Evolutionary conservation across 1,140 invertebrate genomes (phyloP).

Genomic region (Condylostylus longicornis): DNA sequence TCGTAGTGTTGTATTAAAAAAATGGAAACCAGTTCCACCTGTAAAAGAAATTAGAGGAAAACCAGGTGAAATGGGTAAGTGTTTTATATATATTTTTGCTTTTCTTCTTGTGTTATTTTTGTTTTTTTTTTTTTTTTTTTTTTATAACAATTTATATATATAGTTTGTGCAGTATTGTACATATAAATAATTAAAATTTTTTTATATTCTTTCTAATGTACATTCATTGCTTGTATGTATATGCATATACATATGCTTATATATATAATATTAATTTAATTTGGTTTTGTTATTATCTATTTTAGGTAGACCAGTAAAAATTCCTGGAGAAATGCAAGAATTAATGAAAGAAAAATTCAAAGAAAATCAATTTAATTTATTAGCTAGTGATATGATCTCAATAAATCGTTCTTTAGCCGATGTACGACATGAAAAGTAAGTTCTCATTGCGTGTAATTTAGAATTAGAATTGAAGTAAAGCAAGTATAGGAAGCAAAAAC

Average conservation of each 20-base stretch:
- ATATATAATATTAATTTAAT: neutral
- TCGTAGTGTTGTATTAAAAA: constrained; percentile 37
- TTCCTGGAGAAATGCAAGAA: constrained; percentile 67
- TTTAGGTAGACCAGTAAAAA: constrained; percentile 61
- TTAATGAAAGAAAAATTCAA: constrained; percentile 92
- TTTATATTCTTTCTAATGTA: too few species aligned
- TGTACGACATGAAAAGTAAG: constrained; percentile 79
- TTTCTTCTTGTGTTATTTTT: neutral
- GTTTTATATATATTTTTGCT: neutral
- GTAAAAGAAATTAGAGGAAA: constrained; percentile 49
- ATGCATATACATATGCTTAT: too few species aligned
- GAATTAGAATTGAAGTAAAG: too few species aligned
- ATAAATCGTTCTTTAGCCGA: constrained; percentile 90
- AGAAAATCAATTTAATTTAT: constrained; percentile 94
- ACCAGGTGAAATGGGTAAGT: constrained; percentile 72
- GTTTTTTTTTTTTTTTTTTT: neutral
- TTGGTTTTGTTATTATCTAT: constrained; percentile 5
- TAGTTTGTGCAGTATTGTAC: too few species aligned
- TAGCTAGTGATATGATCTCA: constrained; percentile 95
- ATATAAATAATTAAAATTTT: too few species aligned
- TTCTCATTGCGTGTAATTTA: too few species aligned
- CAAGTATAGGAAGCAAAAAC: too few species aligned
- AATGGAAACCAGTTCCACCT: constrained; percentile 55
- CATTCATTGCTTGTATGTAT: too few species aligned
- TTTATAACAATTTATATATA: too few species aligned